Evolutionary conservation across 2,797 vertebrate species (phyloP).

Genomic region (Capromys pilorides): DNA sequence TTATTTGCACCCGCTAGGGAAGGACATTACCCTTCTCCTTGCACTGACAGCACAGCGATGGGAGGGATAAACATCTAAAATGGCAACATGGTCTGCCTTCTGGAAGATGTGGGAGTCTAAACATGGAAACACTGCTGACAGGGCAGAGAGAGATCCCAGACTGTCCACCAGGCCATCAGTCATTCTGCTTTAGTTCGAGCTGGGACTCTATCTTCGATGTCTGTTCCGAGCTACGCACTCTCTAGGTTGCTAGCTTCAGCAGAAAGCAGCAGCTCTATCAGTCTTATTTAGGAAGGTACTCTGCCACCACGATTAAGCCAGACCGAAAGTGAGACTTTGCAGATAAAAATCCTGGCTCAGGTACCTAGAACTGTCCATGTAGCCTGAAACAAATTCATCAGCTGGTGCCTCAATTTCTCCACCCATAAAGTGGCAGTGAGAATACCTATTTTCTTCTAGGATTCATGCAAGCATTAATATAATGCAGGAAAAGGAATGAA

Average conservation of each 20-base stretch:
- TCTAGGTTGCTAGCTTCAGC: background rate
- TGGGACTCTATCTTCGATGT: background rate
- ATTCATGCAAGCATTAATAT: slow-evolving; percentile 9
- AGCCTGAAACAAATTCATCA: background rate
- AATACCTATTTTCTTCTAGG: background rate
- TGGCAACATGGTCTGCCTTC: background rate
- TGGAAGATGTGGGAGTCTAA: background rate
- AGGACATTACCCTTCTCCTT: background rate
- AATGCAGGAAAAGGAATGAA: slow-evolving; percentile 13
- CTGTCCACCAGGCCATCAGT: background rate
- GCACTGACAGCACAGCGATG: background rate
- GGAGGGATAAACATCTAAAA: background rate
- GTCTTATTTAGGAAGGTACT: background rate
- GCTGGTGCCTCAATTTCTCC: background rate
- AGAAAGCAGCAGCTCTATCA: background rate
- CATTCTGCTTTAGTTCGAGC: background rate
- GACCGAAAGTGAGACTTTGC: background rate
- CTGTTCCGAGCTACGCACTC: background rate
- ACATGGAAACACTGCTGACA: background rate
- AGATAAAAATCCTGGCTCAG: background rate
- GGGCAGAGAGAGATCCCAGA: background rate
- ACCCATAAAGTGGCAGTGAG: background rate
- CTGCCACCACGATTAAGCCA: background rate
- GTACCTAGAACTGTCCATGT: background rate
- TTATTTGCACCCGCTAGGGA: background rate